These are phyloP conservation scores for Grammomys dolichurus DNA, from an alignment of 2,113 vertebrate species.

Conservation along the genomic window DNA sequence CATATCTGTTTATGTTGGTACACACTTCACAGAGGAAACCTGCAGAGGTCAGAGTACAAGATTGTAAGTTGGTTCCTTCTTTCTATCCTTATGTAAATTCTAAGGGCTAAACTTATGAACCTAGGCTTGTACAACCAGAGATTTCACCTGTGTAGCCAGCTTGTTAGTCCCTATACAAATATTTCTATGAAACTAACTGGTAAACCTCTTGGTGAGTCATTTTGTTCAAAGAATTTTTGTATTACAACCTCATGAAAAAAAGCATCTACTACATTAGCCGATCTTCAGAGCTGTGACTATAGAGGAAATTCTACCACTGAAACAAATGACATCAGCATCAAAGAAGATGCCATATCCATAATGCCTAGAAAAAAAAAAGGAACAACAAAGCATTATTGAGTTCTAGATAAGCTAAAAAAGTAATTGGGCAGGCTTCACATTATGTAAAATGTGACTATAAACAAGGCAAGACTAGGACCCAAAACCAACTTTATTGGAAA, in stretches of 20 bases:
- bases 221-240: background rate
- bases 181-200: background rate
- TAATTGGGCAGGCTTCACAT: background rate
- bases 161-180: background rate
- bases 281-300: background rate
- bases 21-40: background rate
- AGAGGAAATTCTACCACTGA: background rate
- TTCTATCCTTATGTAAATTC: background rate
- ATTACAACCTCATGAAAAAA: background rate
- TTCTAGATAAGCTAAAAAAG: background rate
- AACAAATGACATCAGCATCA: background rate
- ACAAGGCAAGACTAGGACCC: background rate
- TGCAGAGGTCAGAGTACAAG: background rate
- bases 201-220: no score
- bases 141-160: background rate
- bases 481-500: background rate
- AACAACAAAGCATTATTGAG: background rate
- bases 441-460: background rate
- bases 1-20: background rate
- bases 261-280: background rate
- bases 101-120: no score
- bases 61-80: background rate
- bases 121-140: background rate
- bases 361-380: background rate
- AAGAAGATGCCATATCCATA: background rate